Evolutionary conservation across 2,888 invertebrate genomes (phyloP), one percentile per base, ranked within the genome.

Genomic region (Lacanobia oleracea): DNA sequence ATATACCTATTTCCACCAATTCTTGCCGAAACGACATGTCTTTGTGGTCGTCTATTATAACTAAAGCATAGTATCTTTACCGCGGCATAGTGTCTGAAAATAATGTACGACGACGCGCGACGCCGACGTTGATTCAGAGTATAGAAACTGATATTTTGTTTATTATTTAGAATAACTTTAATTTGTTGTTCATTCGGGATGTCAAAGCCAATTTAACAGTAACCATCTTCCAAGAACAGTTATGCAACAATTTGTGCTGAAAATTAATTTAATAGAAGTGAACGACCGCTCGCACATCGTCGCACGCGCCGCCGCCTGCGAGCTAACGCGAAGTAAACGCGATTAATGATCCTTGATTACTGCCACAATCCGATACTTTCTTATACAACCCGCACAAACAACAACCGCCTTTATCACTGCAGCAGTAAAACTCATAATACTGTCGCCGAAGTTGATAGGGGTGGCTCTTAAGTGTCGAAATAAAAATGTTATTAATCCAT

Each of bases 301-400:
- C 67, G 67, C 79, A 72, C 63, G 60, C 75, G 72, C 59, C 62
- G 57, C 57, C 59, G 27, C 64, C 48, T 18, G 48, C 48, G 5
- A 48, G 43, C 33, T 9, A 6, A 14, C 51, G 64, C 51, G 59
- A 59, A 37, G 63, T 81, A 74, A 84, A 75, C 67, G 60, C 78
- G 57, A 86, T 85, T 84, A 86, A 84, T 81, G 77, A 74, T 73
- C 69, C 60, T 74, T 77, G 65, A 84, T 80, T 82, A 86, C 70
- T 67, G 62, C 56, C 43, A 74, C 67, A 79, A 79, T 77, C 62
- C 54, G 62, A 74, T 74, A 75, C 71, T 75, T 68, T 75, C 50
- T 73, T 50, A 40, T 54, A 70, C 10, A 57, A 54, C 43, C 45
- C 37, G 12, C 23, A 50, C 77, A 81, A 33, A 59, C 68, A 51